A percentile compares a stretch with the other conserved stretches of the same genome.
Conservation (phyloP, 2,888 invertebrate genomes). For the Drosophila anomelani region DNA sequence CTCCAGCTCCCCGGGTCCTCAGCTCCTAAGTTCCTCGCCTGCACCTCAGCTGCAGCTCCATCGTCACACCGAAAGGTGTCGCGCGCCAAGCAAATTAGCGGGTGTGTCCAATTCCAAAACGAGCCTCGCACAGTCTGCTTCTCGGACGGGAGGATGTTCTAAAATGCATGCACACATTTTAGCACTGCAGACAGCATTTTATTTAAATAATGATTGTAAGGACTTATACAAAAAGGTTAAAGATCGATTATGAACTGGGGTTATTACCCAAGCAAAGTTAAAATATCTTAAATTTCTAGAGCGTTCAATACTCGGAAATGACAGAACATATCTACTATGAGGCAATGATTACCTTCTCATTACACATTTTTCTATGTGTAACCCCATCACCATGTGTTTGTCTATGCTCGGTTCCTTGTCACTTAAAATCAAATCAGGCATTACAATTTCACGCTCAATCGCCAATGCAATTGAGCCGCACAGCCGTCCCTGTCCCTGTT, state of each 20-base stretch:
- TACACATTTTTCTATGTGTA: slow-evolving; percentile 3
- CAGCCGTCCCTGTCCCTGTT: slow-evolving; percentile 62
- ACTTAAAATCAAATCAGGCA: slow-evolving; percentile 82
- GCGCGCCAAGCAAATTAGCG: slow-evolving; percentile 82
- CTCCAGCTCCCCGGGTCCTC: slow-evolving; percentile 1
- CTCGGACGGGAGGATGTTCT: slow-evolving; percentile 19
- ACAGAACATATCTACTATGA: too few species aligned
- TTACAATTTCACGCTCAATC: slow-evolving; percentile 85
- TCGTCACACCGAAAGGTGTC: slow-evolving; percentile 62
- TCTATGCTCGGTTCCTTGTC: slow-evolving; percentile 60
- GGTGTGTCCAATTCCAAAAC: slow-evolving; percentile 81
- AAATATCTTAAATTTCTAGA: not conserved
- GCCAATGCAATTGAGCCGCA: slow-evolving; percentile 83
- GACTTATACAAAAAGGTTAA: too few species aligned
- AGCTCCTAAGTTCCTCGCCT: slow-evolving; percentile 10
- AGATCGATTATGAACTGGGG: too few species aligned
- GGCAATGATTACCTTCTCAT: not conserved
- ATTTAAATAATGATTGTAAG: too few species aligned
- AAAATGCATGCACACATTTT: slow-evolving; percentile 3
- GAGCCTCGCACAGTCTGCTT: slow-evolving; percentile 51
- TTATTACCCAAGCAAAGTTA: not conserved
- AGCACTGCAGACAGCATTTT: not conserved
- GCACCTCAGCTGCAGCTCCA: slow-evolving; percentile 6
- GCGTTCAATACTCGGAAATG: not conserved
- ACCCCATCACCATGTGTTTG: slow-evolving; percentile 1